Percentiles rank a stretch among this genome's conserved stretches.
These are phyloP conservation scores for Diadegma fenestrale DNA, from an alignment of 2,888 invertebrate species.

Conservation along the genomic window DNA sequence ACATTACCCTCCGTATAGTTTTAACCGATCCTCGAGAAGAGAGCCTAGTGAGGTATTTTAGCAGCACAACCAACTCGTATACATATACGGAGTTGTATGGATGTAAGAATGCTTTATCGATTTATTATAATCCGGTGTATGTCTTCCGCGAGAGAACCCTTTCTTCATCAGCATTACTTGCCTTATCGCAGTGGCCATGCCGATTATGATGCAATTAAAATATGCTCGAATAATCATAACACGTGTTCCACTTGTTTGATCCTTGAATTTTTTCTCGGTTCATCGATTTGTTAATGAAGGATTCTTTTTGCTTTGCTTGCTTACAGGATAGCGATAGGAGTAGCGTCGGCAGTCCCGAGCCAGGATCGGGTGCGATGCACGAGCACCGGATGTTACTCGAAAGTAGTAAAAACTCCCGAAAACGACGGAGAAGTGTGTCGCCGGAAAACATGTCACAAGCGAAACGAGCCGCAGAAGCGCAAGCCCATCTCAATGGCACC, in stretches of 20 bases:
- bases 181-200: slow-evolving; percentile 25
- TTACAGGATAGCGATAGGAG: slow-evolving; percentile 84
- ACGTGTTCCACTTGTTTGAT: neutral
- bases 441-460: slow-evolving; percentile 85
- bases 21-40: slow-evolving; percentile 56
- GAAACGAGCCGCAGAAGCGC: slow-evolving; percentile 85
- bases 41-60: slow-evolving; percentile 74
- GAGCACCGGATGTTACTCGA: slow-evolving; percentile 83
- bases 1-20: slow-evolving; percentile 75
- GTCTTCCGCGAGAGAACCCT: slow-evolving; percentile 45
- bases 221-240: slow-evolving; percentile 47
- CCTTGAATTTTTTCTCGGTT: neutral
- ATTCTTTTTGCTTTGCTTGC: slow-evolving; percentile 49
- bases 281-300: neutral
- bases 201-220: slow-evolving; percentile 53
- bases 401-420: slow-evolving; percentile 80
- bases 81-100: slow-evolving; percentile 57
- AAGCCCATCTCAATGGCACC: slow-evolving; percentile 88
- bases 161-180: slow-evolving; percentile 39
- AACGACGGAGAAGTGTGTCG: slow-evolving; percentile 80
- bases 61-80: slow-evolving; percentile 40
- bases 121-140: slow-evolving; percentile 80
- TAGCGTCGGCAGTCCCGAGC: slow-evolving; percentile 83
- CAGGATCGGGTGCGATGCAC: slow-evolving; percentile 80
- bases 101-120: slow-evolving; percentile 77